Conservation (phyloP, 2,113 vertebrate genomes). For the Myanophis thanlyinensis region DNA sequence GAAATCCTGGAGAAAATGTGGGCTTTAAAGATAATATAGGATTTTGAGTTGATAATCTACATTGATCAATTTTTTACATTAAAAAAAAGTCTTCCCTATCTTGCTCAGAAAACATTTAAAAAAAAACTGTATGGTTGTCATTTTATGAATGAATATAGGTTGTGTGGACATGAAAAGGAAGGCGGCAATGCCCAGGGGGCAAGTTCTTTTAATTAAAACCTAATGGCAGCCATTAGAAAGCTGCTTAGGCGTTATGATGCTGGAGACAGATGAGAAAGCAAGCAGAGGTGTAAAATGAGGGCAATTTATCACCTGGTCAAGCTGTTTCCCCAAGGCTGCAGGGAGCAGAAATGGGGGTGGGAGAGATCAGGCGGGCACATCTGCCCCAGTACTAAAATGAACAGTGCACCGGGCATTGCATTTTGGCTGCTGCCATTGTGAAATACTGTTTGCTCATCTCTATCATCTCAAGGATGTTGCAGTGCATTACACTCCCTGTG, state of each 20-base stretch:
- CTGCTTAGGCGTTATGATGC: conserved; percentile 17
- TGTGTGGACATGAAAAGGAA: background rate
- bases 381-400: background rate
- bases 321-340: conserved; percentile 16
- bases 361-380: background rate
- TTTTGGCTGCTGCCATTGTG: background rate
- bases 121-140: background rate
- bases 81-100: background rate
- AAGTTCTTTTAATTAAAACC: conserved; percentile 15
- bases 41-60: background rate
- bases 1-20: background rate
- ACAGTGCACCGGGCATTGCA: background rate
- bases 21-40: background rate
- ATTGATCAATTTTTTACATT: background rate
- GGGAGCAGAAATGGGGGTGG: conserved; percentile 1
- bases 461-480: background rate
- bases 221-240: background rate
- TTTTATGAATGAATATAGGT: conserved; percentile 4
- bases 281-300: conserved; percentile 29
- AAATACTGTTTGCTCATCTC: background rate
- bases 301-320: conserved; percentile 38
- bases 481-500: background rate
- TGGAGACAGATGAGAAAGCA: conserved; percentile 4
- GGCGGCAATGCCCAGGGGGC: background rate
- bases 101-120: background rate